Base-by-base conservation (phyloP, 2,113 vertebrate genomes). In the Vicugna pacos region DNA sequence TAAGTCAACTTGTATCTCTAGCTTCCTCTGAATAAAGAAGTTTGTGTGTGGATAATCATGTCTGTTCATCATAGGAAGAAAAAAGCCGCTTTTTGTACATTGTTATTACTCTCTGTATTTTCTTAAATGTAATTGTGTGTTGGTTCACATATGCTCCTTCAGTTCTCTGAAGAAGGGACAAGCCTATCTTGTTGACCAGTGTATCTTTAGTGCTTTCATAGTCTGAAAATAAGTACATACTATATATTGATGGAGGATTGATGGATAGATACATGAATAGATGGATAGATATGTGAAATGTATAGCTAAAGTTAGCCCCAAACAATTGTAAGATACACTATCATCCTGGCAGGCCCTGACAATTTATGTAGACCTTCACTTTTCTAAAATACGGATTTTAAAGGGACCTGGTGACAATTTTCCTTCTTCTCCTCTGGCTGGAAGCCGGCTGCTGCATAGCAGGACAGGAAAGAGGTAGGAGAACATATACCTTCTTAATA, bases 11-110 rank as follows among this genome's bases (percentile, higher is more conserved):
- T 93, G n/a, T 14, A 67, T 82, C 48, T 91, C 89, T n/a, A 56
- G 13, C 24, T 93, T 95, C 32, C 8, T 85, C 93, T 81, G 22
- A 89, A 65, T 52, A 76, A 91, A 81, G 13, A 84, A 32, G n/a
- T 79, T 80, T 79, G 24, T 38, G 12, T 80, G 76, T n/a, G 50
- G 16, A 48, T 80, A 88, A 80, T 48, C 24, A 50, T 16, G 54
- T 89, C 17, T 91, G 5, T 81, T 79, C n/a, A 35, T 60, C 69
- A 38, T 13, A 60, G 38, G 26, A 84, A 92, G 22, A 69, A 87
- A 92, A 70, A n/a, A 38, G 0, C 9, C 52, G 1, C 26, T 48
- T 82, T 15, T 32, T 56, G 54, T 46, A 20, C 5, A 19, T 89
- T 73, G 8, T 35, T 88, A 42, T 19, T 54, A 42, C 6, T 89